Evolutionary conservation across 1,140 invertebrate species (phyloP).

Genomic region (Thaumetopoea pityocampa): DNA sequence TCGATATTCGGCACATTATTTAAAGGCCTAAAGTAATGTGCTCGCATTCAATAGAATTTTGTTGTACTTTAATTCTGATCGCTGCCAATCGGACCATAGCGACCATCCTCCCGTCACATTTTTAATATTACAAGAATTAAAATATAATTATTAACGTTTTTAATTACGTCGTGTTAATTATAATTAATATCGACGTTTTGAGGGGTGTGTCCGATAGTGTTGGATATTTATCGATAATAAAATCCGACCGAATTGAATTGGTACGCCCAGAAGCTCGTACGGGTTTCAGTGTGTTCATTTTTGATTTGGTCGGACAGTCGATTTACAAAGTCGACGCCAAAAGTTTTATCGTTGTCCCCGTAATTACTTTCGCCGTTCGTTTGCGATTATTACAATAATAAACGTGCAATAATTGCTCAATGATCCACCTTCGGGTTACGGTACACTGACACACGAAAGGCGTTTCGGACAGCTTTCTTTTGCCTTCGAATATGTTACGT

Average conservation of each 20-base stretch:
- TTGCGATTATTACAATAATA: slow-evolving; percentile 45
- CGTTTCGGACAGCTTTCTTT: slow-evolving; percentile 42
- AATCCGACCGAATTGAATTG: slow-evolving; percentile 30
- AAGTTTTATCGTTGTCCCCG: slow-evolving; percentile 37
- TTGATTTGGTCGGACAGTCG: slow-evolving; percentile 42
- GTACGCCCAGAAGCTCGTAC: slow-evolving; percentile 11
- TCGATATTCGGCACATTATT: slow-evolving; percentile 53
- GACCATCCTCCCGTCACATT: slow-evolving; percentile 39
- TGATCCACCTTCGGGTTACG: slow-evolving; percentile 33
- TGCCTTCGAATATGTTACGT: slow-evolving; percentile 39
- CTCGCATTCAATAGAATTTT: slow-evolving; percentile 55
- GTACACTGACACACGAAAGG: slow-evolving; percentile 11
- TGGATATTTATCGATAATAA: slow-evolving; percentile 41
- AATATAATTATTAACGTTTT: slow-evolving; percentile 36
- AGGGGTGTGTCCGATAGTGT: slow-evolving; percentile 62
- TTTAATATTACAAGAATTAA: slow-evolving; percentile 30
- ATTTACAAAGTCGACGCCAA: slow-evolving; percentile 50
- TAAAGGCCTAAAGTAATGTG: slow-evolving; percentile 70
- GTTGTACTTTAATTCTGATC: slow-evolving; percentile 51
- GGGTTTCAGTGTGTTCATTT: slow-evolving; percentile 18
- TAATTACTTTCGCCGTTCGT: slow-evolving; percentile 49
- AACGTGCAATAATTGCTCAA: slow-evolving; percentile 48
- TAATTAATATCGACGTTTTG: slow-evolving; percentile 42
- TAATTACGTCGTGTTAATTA: slow-evolving; percentile 31
- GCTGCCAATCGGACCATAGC: slow-evolving; percentile 47